Evolutionary conservation across 2,113 vertebrate genomes (phyloP), one percentile per base, ranked within the genome.

Genomic region (Cheirogaleus medius): DNA sequence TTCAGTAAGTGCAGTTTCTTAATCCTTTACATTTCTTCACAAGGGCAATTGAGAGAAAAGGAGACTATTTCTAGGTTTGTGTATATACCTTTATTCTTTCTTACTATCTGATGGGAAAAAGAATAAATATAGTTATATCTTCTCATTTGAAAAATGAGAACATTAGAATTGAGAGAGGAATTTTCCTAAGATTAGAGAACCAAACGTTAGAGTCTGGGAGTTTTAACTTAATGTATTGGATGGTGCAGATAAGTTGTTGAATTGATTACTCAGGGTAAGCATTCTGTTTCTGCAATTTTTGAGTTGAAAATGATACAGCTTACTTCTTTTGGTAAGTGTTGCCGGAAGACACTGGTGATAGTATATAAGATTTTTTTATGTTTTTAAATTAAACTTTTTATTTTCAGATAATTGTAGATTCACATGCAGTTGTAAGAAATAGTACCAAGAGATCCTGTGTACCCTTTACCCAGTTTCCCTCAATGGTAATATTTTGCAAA

Each of bases 391-490:
- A 85, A 93, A 42, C 21, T 56, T 91, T 95, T 69, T 87, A 81
- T 90, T 96, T 96, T 89, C 83, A 97, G 80, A 29, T 90, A n/a
- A 69, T 86, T 49, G 0, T 91, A 86, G 64, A 73, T 82, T 71
- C 47, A 85, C 10, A 25, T 87, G 54, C 23, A 91, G 4, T 82
- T 97, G 9, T 95, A 60, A 93, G 91, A 95, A 52, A 21, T 63
- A 85, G 71, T 68, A 29, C 68, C 64, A 73, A 74, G 63, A 85
- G 93, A 69, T 80, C 3, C 34, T 18, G 15, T 66, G 17, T 91
- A 3, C 6, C 25, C 14, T 68, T 81, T 88, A 39, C 18, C n/a
- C 9, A 52, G 9, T 95, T 87, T 78, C 37, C 14, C 54, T 97
- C 17, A 73, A 1, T 87, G 64, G 8, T 64, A 39, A 29, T 54